A percentile compares a stretch with the other conserved stretches of the same genome.
Evolutionary conservation across 92 coral and sea anemone genomes (phyloP).

Genomic region (Epizoanthus rinbou): DNA sequence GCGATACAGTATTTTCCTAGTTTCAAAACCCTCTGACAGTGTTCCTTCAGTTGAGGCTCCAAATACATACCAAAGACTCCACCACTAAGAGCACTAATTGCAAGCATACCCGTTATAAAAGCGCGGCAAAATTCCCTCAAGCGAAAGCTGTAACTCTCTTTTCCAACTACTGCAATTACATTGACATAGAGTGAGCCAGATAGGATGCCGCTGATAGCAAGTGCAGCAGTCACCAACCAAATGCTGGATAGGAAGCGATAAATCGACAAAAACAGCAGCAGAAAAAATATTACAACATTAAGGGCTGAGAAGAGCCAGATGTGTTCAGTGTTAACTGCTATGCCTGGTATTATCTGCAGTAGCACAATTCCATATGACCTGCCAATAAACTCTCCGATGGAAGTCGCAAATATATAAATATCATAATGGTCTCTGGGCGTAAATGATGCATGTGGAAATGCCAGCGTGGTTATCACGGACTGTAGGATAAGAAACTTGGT

Average conservation of each 20-base stretch:
- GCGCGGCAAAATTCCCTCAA: neutral
- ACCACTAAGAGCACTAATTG: neutral
- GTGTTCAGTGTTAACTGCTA: neutral
- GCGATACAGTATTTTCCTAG: neutral
- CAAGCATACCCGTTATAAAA: neutral
- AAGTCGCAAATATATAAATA: neutral
- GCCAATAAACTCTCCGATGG: neutral
- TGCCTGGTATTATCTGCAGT: neutral
- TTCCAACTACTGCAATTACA: neutral
- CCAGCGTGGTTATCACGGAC: neutral
- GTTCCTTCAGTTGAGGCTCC: neutral
- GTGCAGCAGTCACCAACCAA: neutral
- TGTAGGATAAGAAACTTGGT: neutral
- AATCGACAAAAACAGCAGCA: neutral
- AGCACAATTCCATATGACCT: neutral
- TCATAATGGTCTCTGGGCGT: constrained; percentile 2
- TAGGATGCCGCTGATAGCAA: neutral
- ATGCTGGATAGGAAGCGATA: neutral
- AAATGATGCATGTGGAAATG: constrained; percentile 2
- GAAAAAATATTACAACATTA: neutral
- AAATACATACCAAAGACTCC: neutral
- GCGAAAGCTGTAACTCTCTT: neutral
- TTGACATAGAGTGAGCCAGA: neutral
- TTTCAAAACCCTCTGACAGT: neutral
- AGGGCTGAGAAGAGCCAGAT: neutral